A percentile compares a stretch with the other conserved stretches of the same genome.
phyloP scores from a whole-genome alignment of 2,888 invertebrate species.

The Lasioglossum morio region DNA sequence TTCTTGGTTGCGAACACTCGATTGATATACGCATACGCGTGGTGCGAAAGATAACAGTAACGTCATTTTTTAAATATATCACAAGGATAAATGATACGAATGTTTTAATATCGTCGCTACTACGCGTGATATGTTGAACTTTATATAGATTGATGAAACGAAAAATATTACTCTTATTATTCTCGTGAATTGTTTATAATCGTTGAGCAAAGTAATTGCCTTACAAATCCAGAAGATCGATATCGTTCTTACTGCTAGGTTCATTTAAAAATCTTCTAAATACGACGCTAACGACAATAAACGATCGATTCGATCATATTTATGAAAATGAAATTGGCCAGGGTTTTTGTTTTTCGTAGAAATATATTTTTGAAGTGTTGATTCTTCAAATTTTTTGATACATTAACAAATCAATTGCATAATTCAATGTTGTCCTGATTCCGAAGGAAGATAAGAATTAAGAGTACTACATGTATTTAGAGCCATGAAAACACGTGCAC shows the following conservation, averaged over 20 bases:
- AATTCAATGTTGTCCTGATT: background rate
- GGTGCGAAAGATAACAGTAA: background rate
- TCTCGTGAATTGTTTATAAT: background rate
- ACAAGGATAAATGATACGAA: background rate
- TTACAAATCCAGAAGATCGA: background rate
- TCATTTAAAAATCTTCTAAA: background rate
- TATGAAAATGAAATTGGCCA: background rate
- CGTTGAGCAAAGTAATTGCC: background rate
- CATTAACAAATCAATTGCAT: background rate
- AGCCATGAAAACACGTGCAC: background rate
- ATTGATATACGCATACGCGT: background rate
- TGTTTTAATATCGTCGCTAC: background rate
- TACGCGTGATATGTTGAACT: background rate
- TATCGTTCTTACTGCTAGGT: background rate
- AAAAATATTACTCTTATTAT: background rate
- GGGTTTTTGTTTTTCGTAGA: background rate
- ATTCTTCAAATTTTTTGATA: background rate
- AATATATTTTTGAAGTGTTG: background rate
- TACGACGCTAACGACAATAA: background rate
- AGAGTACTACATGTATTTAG: background rate
- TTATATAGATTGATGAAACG: background rate
- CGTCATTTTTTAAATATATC: constrained; percentile 1
- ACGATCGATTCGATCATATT: background rate
- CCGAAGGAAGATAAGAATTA: background rate
- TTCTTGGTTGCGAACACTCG: background rate